A percentile compares a stretch with the other conserved stretches of the same genome.
Conservation (phyloP, 2,888 invertebrate species). For the Mantis religiosa region DNA sequence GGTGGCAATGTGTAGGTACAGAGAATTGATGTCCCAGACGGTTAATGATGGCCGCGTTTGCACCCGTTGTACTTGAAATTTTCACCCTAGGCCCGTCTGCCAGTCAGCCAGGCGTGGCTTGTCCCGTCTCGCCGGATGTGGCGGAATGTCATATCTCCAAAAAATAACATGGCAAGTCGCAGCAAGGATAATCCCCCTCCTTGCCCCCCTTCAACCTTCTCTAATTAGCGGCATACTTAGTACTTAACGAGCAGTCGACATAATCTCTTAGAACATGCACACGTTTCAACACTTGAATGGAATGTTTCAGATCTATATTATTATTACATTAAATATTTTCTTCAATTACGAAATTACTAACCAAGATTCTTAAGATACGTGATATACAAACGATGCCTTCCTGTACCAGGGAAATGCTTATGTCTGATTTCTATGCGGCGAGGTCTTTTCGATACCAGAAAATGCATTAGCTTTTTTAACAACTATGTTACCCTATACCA, state of each 20-base stretch:
- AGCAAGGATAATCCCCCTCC: background rate
- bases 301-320: too few relatives aligned
- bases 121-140: background rate
- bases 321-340: too few relatives aligned
- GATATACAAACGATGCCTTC: too few relatives aligned
- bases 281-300: background rate
- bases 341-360: too few relatives aligned
- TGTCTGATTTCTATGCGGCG: too few relatives aligned
- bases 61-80: background rate
- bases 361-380: too few relatives aligned
- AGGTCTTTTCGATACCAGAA: too few relatives aligned
- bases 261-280: background rate
- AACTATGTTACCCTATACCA: too few relatives aligned
- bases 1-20: background rate
- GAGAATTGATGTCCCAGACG: background rate
- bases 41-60: background rate
- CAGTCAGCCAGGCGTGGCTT: background rate
- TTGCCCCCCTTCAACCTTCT: too few relatives aligned
- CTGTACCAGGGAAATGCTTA: too few relatives aligned
- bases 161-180: background rate
- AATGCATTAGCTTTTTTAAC: too few relatives aligned
- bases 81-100: background rate
- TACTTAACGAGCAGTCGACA: background rate
- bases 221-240: background rate
- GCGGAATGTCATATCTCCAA: background rate